Conservation (phyloP, 2,797 vertebrate species). For the Sciurus vulgaris region DNA sequence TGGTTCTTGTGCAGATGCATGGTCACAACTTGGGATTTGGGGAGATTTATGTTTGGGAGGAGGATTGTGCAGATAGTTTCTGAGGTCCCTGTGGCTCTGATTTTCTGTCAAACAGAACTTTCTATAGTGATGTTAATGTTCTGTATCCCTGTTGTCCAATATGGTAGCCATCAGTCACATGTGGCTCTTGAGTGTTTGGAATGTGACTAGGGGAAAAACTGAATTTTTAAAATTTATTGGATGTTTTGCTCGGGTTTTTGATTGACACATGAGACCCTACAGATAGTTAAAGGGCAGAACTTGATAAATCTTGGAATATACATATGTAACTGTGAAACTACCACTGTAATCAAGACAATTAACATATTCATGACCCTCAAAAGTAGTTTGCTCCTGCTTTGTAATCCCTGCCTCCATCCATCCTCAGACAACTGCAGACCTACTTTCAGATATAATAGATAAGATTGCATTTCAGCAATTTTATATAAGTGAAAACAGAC, state of each 20-base stretch:
- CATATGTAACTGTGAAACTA: background rate
- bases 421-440: background rate
- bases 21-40: no score
- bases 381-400: background rate
- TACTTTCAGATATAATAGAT: background rate
- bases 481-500: background rate
- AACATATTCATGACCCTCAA: background rate
- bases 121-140: no score
- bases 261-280: background rate
- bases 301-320: background rate
- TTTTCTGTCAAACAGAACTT: background rate
- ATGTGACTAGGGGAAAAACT: no score
- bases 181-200: no score
- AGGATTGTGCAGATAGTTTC: no score
- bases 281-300: background rate
- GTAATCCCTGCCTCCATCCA: no score
- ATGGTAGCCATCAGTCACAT: no score
- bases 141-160: no score
- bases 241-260: background rate
- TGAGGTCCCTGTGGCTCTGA: no score
- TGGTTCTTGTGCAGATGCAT: no score
- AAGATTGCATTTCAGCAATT: background rate
- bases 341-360: background rate
- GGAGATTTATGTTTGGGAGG: no score
- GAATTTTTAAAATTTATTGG: no score